Conservation (phyloP, 2,113 vertebrate species). For the Scolopax mira region DNA sequence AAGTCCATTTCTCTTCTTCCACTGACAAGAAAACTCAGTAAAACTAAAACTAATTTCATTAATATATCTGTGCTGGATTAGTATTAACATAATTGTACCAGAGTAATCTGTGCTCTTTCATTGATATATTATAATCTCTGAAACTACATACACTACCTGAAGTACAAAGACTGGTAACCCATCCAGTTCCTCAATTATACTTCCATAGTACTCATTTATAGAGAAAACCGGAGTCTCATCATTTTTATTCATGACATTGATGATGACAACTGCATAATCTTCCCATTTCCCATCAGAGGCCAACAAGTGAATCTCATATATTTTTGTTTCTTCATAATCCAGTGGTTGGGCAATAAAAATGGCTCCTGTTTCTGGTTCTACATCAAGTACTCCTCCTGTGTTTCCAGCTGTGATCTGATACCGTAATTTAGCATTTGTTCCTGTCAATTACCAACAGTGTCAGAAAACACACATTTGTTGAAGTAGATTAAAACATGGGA, state of each 20-base stretch:
- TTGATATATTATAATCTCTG: background rate
- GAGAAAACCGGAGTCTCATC: conserved; percentile 88
- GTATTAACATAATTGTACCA: background rate
- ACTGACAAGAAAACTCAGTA: background rate
- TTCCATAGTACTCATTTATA: conserved; percentile 86
- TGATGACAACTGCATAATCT: conserved; percentile 80
- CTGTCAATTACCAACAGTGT: conserved; percentile 60
- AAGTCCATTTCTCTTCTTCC: background rate
- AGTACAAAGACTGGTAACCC: conserved; percentile 85
- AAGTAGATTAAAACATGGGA: background rate
- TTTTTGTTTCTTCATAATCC: conserved; percentile 86
- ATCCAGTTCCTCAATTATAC: conserved; percentile 84
- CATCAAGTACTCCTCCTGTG: conserved; percentile 81
- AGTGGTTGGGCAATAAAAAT: conserved; percentile 85
- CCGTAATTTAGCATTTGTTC: conserved; percentile 85
- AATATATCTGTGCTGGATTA: background rate
- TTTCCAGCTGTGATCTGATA: conserved; percentile 90
- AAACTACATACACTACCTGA: conserved; percentile 73
- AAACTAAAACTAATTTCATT: background rate
- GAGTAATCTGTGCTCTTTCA: background rate
- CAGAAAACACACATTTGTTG: background rate
- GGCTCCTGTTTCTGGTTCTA: conserved; percentile 86
- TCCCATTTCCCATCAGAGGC: conserved; percentile 92
- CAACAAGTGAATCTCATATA: conserved; percentile 84
- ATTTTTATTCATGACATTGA: conserved; percentile 87